Evolutionary conservation across 2,797 vertebrate genomes (phyloP).

Genomic region (Eutrigla gurnardus): DNA sequence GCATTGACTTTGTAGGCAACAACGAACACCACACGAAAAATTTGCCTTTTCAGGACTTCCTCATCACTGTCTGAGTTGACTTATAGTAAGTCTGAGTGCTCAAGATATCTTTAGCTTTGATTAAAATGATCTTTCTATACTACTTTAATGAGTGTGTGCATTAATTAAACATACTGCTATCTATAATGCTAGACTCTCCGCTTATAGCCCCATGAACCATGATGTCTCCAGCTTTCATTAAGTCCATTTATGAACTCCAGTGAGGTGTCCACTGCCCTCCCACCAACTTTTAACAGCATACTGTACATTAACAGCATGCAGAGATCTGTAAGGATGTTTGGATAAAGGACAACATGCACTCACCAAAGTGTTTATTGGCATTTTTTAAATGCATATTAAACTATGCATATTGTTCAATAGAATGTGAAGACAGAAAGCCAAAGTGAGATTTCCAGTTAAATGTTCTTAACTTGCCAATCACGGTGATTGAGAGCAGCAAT

Average conservation of each 20-base stretch:
- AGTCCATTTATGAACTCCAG: constrained; percentile 6
- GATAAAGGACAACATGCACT: neutral
- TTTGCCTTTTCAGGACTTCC: neutral
- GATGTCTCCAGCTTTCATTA: constrained; percentile 27
- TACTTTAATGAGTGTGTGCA: constrained; percentile 13
- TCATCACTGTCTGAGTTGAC: neutral
- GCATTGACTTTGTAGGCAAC: no score
- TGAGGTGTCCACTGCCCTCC: neutral
- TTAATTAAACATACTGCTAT: constrained; percentile 13
- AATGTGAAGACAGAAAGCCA: constrained; percentile 7
- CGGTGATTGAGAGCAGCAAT: constrained; percentile 50
- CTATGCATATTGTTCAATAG: constrained; percentile 8
- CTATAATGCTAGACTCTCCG: neutral
- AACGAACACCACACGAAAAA: no score
- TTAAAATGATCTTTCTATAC: neutral
- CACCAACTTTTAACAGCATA: neutral
- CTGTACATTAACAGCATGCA: neutral
- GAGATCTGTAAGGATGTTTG: constrained; percentile 11
- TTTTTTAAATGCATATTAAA: constrained; percentile 9
- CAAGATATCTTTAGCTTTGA: constrained; percentile 7
- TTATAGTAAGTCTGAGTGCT: neutral
- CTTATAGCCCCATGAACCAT: neutral
- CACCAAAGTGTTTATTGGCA: neutral
- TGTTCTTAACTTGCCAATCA: constrained; percentile 30
- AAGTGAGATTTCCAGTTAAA: constrained; percentile 41